Conservation (phyloP, 2,113 vertebrate genomes). For the Ictidomys tridecemlineatus region DNA sequence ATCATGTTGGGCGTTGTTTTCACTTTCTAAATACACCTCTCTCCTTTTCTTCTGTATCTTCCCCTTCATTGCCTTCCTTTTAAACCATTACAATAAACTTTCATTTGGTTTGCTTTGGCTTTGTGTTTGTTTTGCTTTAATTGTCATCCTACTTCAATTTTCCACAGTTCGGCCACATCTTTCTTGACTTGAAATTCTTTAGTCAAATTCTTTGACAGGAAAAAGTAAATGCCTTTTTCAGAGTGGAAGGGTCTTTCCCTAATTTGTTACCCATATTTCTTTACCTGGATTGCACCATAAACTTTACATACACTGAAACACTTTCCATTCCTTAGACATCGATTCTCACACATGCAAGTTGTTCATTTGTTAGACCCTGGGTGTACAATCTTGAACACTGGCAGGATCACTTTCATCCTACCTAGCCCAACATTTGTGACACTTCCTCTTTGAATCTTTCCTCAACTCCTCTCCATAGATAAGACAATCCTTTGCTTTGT, state of each 20-base stretch:
- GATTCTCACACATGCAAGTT: background rate
- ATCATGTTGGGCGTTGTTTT: background rate
- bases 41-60: background rate
- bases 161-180: background rate
- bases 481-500: background rate
- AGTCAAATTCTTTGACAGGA: background rate
- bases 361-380: background rate
- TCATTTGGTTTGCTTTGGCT: background rate
- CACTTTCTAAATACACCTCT: background rate
- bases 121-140: background rate
- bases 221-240: background rate
- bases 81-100: background rate
- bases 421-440: background rate
- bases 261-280: background rate
- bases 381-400: background rate
- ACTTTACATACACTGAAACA: background rate
- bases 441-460: background rate
- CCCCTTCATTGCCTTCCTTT: background rate
- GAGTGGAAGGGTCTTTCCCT: background rate
- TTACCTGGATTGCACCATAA: background rate
- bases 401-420: background rate
- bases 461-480: background rate
- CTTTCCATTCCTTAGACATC: background rate
- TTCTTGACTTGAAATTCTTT: constrained; percentile 7
- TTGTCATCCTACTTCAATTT: background rate